phyloP scores from a whole-genome alignment of 2,888 invertebrate species.

The Cryptus armator region DNA sequence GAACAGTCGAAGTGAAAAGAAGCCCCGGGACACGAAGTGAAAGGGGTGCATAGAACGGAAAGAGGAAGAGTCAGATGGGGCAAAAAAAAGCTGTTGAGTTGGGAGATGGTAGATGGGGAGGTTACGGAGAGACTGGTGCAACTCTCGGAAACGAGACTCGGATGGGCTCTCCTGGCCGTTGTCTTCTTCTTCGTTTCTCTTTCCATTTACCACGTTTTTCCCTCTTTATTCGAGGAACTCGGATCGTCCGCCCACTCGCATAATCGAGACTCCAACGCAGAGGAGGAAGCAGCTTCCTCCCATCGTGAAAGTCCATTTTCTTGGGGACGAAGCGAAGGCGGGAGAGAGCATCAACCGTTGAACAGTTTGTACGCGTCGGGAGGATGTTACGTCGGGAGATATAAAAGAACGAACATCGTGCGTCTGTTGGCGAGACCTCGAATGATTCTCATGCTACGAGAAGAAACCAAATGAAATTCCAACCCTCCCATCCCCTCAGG shows the following conservation, averaged over 20 bases:
- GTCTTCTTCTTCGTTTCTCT: slow-evolving; percentile 54
- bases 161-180: slow-evolving; percentile 55
- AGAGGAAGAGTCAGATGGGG: slow-evolving; percentile 43
- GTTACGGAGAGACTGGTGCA: slow-evolving; percentile 44
- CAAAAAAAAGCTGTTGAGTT: slow-evolving; percentile 20
- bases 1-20: slow-evolving; percentile 57
- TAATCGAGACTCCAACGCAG: slow-evolving; percentile 61
- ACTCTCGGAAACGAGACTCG: slow-evolving; percentile 65
- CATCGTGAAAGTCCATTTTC: slow-evolving; percentile 63
- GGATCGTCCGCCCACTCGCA: slow-evolving; percentile 50
- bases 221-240: neutral
- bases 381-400: slow-evolving; percentile 14
- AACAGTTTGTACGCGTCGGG: slow-evolving; percentile 1
- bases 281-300: slow-evolving; percentile 34
- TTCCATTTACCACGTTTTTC: slow-evolving; percentile 37
- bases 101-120: slow-evolving; percentile 15
- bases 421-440: slow-evolving; percentile 10
- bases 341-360: slow-evolving; percentile 37
- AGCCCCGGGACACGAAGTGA: slow-evolving; percentile 51
- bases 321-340: slow-evolving; percentile 32
- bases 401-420: slow-evolving; percentile 11
- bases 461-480: slow-evolving; percentile 63
- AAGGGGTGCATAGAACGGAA: slow-evolving; percentile 31
- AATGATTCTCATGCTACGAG: slow-evolving; percentile 18
- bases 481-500: slow-evolving; percentile 53